These are phyloP conservation scores for Hippopotamus amphibius DNA, from an alignment of 2,113 vertebrate species.

Conservation along the genomic window DNA sequence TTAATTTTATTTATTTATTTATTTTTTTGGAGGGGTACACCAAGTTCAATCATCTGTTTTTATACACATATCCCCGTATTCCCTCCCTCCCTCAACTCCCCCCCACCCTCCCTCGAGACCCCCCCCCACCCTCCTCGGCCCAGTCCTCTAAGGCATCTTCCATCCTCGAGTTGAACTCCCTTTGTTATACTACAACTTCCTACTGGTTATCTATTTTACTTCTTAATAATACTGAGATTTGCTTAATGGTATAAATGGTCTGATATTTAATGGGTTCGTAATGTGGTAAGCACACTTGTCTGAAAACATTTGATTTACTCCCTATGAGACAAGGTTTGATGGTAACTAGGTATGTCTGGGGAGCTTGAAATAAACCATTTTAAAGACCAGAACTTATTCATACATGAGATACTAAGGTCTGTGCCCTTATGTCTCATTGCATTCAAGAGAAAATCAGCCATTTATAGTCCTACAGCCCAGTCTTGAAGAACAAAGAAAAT, in stretches of 20 bases:
- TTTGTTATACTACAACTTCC: too few species aligned
- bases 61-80: too few species aligned
- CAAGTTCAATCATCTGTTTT: too few species aligned
- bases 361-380: not conserved
- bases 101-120: too few species aligned
- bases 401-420: not conserved
- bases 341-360: not conserved
- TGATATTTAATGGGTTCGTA: not conserved
- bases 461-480: not conserved
- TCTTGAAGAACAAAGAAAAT: conserved; percentile 41
- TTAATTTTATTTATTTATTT: too few species aligned
- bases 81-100: too few species aligned
- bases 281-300: not conserved
- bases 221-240: conserved; percentile 11
- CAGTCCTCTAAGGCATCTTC: too few species aligned
- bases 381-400: not conserved
- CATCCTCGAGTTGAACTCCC: too few species aligned
- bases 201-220: too few species aligned
- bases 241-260: not conserved
- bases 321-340: not conserved
- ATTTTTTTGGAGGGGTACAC: too few species aligned
- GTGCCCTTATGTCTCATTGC: not conserved
- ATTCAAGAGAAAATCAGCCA: not conserved
- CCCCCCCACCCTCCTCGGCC: too few species aligned
- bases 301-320: not conserved